Percentiles rank a stretch among this genome's conserved stretches.
phyloP scores from a whole-genome alignment of 2,113 vertebrate species.

The Upupa epops region DNA sequence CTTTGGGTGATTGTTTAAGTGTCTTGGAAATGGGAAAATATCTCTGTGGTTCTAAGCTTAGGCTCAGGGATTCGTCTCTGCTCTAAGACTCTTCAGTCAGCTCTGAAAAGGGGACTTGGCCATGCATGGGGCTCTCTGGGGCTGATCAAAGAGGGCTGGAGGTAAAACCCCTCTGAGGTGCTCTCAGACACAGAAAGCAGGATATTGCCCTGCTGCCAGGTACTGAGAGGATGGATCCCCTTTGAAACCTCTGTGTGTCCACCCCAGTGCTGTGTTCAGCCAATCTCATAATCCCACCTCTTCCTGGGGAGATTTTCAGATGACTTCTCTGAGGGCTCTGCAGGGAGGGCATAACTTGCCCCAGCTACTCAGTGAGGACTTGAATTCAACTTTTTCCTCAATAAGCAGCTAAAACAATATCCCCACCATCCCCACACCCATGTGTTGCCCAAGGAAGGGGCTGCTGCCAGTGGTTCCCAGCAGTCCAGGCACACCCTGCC shows the following conservation, averaged over 20 bases:
- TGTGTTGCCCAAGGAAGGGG: neutral
- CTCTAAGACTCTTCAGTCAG: neutral
- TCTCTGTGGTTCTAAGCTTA: neutral
- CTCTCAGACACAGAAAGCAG: neutral
- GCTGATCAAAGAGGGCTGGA: neutral
- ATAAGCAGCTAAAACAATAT: neutral
- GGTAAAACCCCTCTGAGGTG: neutral
- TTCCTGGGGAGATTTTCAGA: neutral
- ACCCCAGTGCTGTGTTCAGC: neutral
- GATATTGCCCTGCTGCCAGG: neutral
- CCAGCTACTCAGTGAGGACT: neutral
- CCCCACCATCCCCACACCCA: neutral
- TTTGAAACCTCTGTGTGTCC: no score
- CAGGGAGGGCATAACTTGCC: neutral
- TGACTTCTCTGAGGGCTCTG: neutral
- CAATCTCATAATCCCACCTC: neutral
- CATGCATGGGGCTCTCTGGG: neutral
- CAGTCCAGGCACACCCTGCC: no score
- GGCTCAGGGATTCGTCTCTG: neutral
- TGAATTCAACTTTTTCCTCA: neutral
- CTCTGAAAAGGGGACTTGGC: neutral
- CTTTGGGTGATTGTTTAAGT: neutral
- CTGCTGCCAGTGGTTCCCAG: neutral
- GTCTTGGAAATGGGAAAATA: neutral
- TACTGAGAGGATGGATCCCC: neutral